Evolutionary conservation across 2,797 vertebrate genomes (phyloP), one percentile per base, ranked within the genome.

Genomic region (Epinephelus malabaricus): DNA sequence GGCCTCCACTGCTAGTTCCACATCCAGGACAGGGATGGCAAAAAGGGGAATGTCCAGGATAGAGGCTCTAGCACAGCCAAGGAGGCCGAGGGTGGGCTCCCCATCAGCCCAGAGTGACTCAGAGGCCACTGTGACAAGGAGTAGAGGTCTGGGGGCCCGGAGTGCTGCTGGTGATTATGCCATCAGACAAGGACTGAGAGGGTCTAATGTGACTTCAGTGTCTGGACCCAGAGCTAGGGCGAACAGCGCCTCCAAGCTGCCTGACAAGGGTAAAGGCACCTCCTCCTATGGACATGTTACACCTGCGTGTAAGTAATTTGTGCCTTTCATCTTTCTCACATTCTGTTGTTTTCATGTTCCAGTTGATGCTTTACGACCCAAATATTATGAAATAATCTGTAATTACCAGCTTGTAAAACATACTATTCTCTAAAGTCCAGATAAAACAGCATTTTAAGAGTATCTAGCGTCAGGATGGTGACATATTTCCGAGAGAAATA

Each of bases 21-120:
- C 98, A 0, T 99, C 98, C 64, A 97, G 97, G 79, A 98, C 97
- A 25, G 96, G 97, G 0, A 94, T 96, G 30, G 97, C 95, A 54
- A 96, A 95, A 82, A 96, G 92, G 92, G 92, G 96, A 2, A 92
- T 95, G 81, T 98, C 98, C 60, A 96, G 98, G 84, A 98, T 99
- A 89, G 98, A 98, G 71, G 94, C 97, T 47, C 88, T 99, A 72
- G 97, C 98, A 23, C 98, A 99, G 58, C 98, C 98, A 3, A 95
- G 98, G 66, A 96, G 96, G 86, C 97, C 95, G 15, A 95, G 97
- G 61, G 95, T 98, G 25, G 96, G 96, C 21, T 98, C 98, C 0
- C 94, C 98, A 0, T 99, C 98, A 0, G 97, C 97, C 38, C 97
- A 98, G 79, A 99, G 98, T 77, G 98, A 99, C 92, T 98, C 98